A percentile compares a stretch with the other conserved stretches of the same genome.
phyloP scores from a whole-genome alignment of 2,113 vertebrate genomes.

The Cottus gobio region DNA sequence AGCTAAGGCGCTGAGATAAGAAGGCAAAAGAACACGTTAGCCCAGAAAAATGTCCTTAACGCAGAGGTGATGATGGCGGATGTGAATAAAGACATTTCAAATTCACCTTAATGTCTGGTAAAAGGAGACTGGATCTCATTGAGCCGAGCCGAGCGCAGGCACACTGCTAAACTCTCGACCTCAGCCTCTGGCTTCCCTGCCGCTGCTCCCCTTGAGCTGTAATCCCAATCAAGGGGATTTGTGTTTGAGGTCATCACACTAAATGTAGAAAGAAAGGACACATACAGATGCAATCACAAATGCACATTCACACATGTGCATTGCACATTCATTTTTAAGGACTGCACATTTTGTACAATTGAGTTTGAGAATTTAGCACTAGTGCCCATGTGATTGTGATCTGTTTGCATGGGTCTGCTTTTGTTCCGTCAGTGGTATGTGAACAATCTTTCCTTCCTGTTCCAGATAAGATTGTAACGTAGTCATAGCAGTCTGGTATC shows the following conservation, averaged over 20 bases:
- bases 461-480: slow-evolving; percentile 14
- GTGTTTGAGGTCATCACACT: slow-evolving; percentile 66
- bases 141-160: not conserved
- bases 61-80: not conserved
- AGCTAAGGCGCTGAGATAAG: not conserved
- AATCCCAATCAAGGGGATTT: slow-evolving; percentile 79
- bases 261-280: slow-evolving; percentile 15
- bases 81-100: not conserved
- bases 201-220: slow-evolving; percentile 56
- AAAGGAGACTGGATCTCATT: slow-evolving; percentile 9
- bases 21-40: not conserved
- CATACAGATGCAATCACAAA: slow-evolving; percentile 13
- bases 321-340: slow-evolving; percentile 2
- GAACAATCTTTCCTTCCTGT: slow-evolving; percentile 15
- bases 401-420: slow-evolving; percentile 4
- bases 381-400: not conserved
- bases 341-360: slow-evolving; percentile 19
- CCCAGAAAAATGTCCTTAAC: not conserved
- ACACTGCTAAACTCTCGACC: slow-evolving; percentile 16
- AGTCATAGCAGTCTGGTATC: slow-evolving; percentile 1
- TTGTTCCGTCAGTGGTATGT: slow-evolving; percentile 20
- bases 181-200: slow-evolving; percentile 26
- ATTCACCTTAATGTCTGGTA: not conserved
- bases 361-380: not conserved
- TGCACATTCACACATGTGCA: no score